phyloP scores from a whole-genome alignment of 2,888 invertebrate genomes.

The Amphipoea oculea region DNA sequence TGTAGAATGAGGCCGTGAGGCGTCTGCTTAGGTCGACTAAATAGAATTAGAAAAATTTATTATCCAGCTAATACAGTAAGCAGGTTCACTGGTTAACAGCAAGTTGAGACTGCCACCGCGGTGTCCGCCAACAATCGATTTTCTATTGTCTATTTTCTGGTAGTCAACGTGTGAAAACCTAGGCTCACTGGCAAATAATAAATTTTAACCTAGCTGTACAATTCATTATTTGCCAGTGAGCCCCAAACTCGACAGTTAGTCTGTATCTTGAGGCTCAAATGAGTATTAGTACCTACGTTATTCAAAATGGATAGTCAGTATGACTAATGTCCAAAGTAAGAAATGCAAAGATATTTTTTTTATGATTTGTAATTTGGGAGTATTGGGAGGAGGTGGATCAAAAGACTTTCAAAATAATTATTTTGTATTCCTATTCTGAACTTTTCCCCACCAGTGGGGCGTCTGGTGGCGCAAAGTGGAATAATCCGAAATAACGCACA shows the following conservation, averaged over 20 bases:
- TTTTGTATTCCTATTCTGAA: not conserved
- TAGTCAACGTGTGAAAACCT: no score
- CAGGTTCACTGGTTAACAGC: not conserved
- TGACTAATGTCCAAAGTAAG: constrained; percentile 2
- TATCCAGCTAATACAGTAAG: not conserved
- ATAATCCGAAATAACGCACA: not conserved
- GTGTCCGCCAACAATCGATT: no score
- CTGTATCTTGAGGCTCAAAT: not conserved
- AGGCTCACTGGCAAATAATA: no score
- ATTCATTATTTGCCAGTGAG: not conserved
- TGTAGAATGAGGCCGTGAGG: not conserved
- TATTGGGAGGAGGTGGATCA: not conserved
- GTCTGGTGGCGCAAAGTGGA: no score
- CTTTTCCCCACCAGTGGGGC: no score
- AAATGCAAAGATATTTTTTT: not conserved
- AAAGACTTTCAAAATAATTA: not conserved
- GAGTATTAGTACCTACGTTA: not conserved
- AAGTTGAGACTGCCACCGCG: not conserved
- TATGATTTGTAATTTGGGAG: no score
- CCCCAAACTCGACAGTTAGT: not conserved
- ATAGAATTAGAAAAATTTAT: not conserved
- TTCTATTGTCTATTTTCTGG: no score
- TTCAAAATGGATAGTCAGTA: not conserved
- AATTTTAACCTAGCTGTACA: not conserved
- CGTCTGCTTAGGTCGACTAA: not conserved